phyloP scores from a whole-genome alignment of 2,888 invertebrate genomes.

The Melieria crassipennis region DNA sequence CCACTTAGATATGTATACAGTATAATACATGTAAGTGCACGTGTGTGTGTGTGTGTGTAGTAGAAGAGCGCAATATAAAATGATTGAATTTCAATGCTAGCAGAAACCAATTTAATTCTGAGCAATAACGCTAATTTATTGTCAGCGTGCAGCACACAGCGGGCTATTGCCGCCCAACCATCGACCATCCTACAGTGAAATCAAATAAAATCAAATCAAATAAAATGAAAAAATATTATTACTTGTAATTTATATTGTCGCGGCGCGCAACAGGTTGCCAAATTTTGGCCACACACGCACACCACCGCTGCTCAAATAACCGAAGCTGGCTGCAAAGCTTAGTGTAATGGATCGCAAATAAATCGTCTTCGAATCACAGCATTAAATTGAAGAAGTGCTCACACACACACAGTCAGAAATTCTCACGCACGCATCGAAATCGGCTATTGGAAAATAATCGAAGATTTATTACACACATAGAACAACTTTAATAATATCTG shows the following conservation, averaged over 20 bases:
- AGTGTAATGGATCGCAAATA: conserved; percentile 7
- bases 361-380: conserved; percentile 2
- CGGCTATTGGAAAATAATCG: too few relatives aligned
- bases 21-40: too few relatives aligned
- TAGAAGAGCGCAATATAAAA: too few relatives aligned
- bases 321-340: not conserved
- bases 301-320: not conserved
- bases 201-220: too few relatives aligned
- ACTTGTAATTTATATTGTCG: conserved; percentile 9
- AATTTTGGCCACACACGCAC: too few relatives aligned
- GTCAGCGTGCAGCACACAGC: not conserved
- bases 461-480: too few relatives aligned
- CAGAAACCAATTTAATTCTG: conserved; percentile 5
- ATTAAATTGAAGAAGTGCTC: not conserved
- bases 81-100: not conserved
- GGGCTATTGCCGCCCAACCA: not conserved
- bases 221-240: conserved; percentile 1
- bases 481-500: too few relatives aligned
- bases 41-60: too few relatives aligned
- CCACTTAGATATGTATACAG: too few relatives aligned
- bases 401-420: too few relatives aligned
- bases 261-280: conserved; percentile 10
- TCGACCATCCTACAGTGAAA: not conserved
- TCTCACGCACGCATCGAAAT: too few relatives aligned
- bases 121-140: conserved; percentile 7